A percentile compares a stretch with the other conserved stretches of the same genome.
phyloP scores from a whole-genome alignment of 92 coral and sea anemone species.

The Hydrozoanthus gracilis region DNA sequence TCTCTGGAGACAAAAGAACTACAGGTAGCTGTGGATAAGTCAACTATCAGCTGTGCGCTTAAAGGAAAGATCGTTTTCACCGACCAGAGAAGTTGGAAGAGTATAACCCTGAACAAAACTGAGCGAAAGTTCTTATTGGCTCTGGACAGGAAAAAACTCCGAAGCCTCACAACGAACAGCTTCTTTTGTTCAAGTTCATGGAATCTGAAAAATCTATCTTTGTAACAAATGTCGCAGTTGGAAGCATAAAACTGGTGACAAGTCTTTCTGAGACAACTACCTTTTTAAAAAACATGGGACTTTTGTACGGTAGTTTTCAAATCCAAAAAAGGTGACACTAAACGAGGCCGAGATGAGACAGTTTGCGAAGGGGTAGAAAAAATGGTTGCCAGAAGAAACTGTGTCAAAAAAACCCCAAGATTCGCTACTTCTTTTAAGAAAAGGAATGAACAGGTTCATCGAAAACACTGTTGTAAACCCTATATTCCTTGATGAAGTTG shows the following conservation, averaged over 20 bases:
- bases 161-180: conserved; percentile 49
- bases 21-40: conserved; percentile 48
- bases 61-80: conserved; percentile 48
- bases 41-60: conserved; percentile 43
- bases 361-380: conserved; percentile 41
- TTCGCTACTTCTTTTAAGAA: conserved; percentile 24
- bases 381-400: conserved; percentile 48
- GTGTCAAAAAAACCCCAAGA: conserved; percentile 31
- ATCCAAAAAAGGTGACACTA: conserved; percentile 41
- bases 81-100: conserved; percentile 33
- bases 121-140: conserved; percentile 45
- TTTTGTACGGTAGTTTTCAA: conserved; percentile 43
- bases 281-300: conserved; percentile 50
- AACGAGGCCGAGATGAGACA: conserved; percentile 40
- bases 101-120: conserved; percentile 50
- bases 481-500: conserved; percentile 38
- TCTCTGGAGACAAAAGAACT: conserved; percentile 40
- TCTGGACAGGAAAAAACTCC: conserved; percentile 35
- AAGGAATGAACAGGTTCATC: conserved; percentile 50
- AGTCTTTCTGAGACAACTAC: conserved; percentile 40
- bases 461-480: conserved; percentile 45
- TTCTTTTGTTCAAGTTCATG: conserved; percentile 52
- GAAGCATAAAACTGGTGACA: conserved; percentile 41
- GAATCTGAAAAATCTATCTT: conserved; percentile 25
- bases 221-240: conserved; percentile 51